Base-by-base conservation (phyloP, 2,113 vertebrate species). In the Brachypteracias leptosomus region DNA sequence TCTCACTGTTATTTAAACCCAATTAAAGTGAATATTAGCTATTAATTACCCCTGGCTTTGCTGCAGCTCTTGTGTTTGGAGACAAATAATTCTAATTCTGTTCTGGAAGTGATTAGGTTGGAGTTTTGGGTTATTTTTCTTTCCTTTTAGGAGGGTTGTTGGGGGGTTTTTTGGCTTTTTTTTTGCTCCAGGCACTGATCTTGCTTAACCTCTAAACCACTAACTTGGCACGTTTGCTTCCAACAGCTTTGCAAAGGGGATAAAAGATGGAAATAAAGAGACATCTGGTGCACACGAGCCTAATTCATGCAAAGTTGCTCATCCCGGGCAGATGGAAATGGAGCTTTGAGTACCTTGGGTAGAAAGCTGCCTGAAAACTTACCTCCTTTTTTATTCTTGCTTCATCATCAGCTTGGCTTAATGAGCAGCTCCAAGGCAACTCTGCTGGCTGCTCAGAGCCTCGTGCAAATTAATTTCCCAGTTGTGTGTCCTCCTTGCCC, bases 261-360 rank as follows among this genome's bases (percentile, higher is more conserved):
- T 96, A 94, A 94, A n/a, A 92, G 91, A 92, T n/a, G 57, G 91
- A 89, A 96, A 94, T 91, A 89, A 94, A 90, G n/a, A 94, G 85
- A 62, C 93, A 93, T 88, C 94, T 92, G 93, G 88, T 65, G 82
- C 95, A 88, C 86, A 92, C 3, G 86, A 96, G 93, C 63, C 84
- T 94, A 93, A 96, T 95, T 95, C 95, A 86, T 84, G 92, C 78
- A 76, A 83, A 96, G 75, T 77, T 78, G 47, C 68, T 94, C 72
- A 81, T 85, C 79, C 66, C 4, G 42, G 94, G 90, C 94, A 96
- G 97, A 96, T 96, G 96, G 96, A 96, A 96, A 97, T 92, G 87
- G 82, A 40, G 85, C 68, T 97, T 94, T 96, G 93, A 96, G 71
- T 95, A 85, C 80, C 90, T 90, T 93, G 78, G 72, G 63, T 93